phyloP scores from a whole-genome alignment of 2,888 invertebrate genomes.

The Phalera bucephala region DNA sequence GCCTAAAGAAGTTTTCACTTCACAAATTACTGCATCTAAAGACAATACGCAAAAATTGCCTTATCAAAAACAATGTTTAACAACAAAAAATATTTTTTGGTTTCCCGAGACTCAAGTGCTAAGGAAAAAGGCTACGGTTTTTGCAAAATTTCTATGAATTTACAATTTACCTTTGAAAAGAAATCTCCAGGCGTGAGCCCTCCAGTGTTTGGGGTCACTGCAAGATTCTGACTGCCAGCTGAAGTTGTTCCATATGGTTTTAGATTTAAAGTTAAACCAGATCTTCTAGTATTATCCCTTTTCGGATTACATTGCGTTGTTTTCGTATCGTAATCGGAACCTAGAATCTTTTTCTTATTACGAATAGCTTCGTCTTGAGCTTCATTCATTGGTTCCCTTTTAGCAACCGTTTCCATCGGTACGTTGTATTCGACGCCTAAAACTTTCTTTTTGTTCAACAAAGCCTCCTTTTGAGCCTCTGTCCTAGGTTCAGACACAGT shows the following conservation, averaged over 20 bases:
- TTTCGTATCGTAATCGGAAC: constrained; percentile 44
- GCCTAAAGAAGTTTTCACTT: too few relatives aligned
- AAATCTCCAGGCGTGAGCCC: constrained; percentile 68
- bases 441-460: constrained; percentile 84
- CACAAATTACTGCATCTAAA: too few relatives aligned
- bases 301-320: constrained; percentile 24
- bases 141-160: too few relatives aligned
- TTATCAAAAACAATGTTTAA: too few relatives aligned
- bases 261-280: constrained; percentile 65
- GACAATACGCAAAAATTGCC: too few relatives aligned
- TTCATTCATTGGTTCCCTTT: constrained; percentile 54
- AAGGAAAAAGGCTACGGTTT: too few relatives aligned
- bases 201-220: constrained; percentile 50
- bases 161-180: constrained; percentile 58
- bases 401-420: constrained; percentile 37
- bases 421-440: constrained; percentile 84
- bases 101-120: too few relatives aligned
- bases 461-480: constrained; percentile 82
- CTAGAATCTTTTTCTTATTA: constrained; percentile 52
- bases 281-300: constrained; percentile 46
- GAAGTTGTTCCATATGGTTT: constrained; percentile 56
- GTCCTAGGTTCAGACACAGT: constrained; percentile 47
- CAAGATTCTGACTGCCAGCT: constrained; percentile 21
- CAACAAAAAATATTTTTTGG: too few relatives aligned
- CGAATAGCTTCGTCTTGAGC: constrained; percentile 67